These are phyloP conservation scores for Panagrolaimus sp. DNA, from an alignment of 1,140 invertebrate species.

Conservation along the genomic window DNA sequence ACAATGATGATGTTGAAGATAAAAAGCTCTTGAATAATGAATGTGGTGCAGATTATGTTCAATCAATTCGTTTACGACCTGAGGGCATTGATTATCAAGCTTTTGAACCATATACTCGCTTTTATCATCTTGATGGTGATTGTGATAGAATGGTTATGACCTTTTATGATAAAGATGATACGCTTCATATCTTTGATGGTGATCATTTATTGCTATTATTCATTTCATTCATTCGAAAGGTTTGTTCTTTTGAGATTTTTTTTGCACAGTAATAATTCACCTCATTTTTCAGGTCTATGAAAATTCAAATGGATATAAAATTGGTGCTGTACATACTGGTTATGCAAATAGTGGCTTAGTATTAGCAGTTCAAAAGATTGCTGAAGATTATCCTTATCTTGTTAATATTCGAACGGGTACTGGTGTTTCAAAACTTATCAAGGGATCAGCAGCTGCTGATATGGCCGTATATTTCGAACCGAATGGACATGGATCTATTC, in stretches of 20 bases:
- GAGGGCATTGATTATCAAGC: conserved; percentile 67
- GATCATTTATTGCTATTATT: conserved; percentile 84
- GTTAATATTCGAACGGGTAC: conserved; percentile 82
- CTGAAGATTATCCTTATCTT: conserved; percentile 67
- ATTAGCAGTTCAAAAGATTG: not conserved
- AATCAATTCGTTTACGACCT: conserved; percentile 42
- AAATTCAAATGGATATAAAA: not conserved
- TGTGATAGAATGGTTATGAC: conserved; percentile 88
- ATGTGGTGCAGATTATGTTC: conserved; percentile 59
- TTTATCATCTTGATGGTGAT: conserved; percentile 90
- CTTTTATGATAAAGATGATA: conserved; percentile 76
- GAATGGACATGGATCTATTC: conserved; percentile 90
- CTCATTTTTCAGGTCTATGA: conserved; percentile 3
- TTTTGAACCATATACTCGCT: conserved; percentile 64
- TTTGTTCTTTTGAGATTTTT: not conserved
- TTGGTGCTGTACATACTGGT: not conserved
- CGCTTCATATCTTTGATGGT: conserved; percentile 76
- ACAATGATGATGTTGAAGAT: conserved; percentile 25
- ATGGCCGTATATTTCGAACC: conserved; percentile 98
- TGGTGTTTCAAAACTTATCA: conserved; percentile 96
- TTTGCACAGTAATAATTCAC: not conserved
- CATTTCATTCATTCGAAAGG: conserved; percentile 39
- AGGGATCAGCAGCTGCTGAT: conserved; percentile 80
- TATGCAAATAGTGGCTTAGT: not conserved
- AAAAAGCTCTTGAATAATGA: conserved; percentile 10